Base-by-base conservation (phyloP, 1,140 invertebrate genomes). In the Lepidurus arcticus region DNA sequence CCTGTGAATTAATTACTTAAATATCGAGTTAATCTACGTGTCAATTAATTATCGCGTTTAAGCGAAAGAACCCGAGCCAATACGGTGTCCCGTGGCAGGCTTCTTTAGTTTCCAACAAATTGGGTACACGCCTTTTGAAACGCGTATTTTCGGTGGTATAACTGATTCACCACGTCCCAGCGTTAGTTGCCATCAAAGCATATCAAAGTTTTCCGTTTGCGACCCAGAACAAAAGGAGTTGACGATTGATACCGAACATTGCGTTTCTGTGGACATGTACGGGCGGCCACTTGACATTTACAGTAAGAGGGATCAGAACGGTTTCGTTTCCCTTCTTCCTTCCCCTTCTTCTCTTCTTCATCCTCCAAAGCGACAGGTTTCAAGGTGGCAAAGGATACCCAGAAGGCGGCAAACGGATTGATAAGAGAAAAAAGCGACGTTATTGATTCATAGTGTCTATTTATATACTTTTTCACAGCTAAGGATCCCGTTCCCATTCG, bases 401-500 rank as follows among this genome's bases (percentile, higher is more conserved):
- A 16, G 24, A 76, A 44, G 13, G 6, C 24, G 21, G 53, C 34
- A 26, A n/a, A 7, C 34, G 75, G 43, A 44, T 44, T 76, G 1
- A 26, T n/a, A 21, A 13, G n/a, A 21, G 13, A 76, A 76, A 34
- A 6, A 16, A 26, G 10, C 44, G 42, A 47, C 16, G 24, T 45
- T 76, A 24, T 44, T 76, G 16, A 21, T 26, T 9, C 26, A 73
- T 77, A 21, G 26, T 34, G 16, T 16, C 65, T 77, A 16, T 78
- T n/a, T 9, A 65, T 78, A 16, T 13, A 75, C 75, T 80, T 81
- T 79, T 81, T 85, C 86, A 44, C 82, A 92, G 94, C 94, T 42
- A 93, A 93, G 84, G 92, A 96, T 86, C 97, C 97, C 0, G 91
- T 95, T 0, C 93, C 95, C 6, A 92, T 98, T 8, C 90, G 94